Percentiles rank a stretch among this genome's conserved stretches.
phyloP scores from a whole-genome alignment of 2,113 vertebrate genomes.

The Panurus biarmicus region DNA sequence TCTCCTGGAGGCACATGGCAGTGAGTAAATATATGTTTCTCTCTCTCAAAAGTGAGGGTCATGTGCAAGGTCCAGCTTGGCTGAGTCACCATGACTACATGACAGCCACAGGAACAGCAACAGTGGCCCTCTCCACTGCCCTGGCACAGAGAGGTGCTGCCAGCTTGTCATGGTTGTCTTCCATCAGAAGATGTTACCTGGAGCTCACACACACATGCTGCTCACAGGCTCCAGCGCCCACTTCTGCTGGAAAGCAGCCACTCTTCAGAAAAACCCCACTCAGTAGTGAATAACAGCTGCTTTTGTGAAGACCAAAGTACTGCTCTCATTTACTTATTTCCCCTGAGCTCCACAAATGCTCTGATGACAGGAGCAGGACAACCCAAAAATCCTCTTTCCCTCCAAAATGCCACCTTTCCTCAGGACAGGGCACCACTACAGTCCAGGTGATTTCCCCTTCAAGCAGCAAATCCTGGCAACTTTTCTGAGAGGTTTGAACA shows the following conservation, averaged over 20 bases:
- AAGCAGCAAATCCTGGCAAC: neutral
- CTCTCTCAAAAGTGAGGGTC: neutral
- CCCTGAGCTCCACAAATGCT: neutral
- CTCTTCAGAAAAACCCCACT: conserved; percentile 29
- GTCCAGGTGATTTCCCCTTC: neutral
- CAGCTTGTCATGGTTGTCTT: conserved; percentile 33
- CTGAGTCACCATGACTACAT: neutral
- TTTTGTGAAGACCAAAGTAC: conserved; percentile 26
- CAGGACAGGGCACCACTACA: neutral
- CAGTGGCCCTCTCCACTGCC: neutral
- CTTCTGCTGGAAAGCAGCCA: conserved; percentile 48
- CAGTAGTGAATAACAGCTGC: neutral
- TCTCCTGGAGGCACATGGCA: neutral
- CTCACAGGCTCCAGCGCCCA: neutral
- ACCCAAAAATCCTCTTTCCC: neutral
- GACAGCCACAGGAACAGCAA: neutral
- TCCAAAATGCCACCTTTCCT: neutral
- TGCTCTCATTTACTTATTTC: conserved; percentile 29
- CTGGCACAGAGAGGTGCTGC: conserved; percentile 19
- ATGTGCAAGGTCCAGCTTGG: neutral
- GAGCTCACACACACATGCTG: neutral
- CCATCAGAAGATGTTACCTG: conserved; percentile 38
- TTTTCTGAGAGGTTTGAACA: neutral
- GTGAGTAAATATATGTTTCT: neutral
- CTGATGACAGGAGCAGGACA: neutral